Percentiles rank a stretch among this genome's conserved stretches.
phyloP scores from a whole-genome alignment of 2,888 invertebrate species.

The Nineta flava region DNA sequence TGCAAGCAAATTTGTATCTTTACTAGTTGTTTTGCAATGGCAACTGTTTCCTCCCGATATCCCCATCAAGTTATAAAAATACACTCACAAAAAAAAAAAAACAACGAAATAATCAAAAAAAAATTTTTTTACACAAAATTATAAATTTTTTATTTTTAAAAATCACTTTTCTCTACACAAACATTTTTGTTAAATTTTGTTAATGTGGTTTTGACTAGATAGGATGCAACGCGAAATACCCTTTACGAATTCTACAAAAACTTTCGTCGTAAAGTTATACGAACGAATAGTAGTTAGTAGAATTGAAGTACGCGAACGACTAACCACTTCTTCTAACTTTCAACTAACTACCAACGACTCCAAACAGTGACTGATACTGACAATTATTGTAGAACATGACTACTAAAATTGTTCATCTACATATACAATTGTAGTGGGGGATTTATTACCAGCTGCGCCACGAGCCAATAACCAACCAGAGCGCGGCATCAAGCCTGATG shows the following conservation, averaged over 20 bases:
- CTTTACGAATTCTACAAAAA: no score
- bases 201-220: background rate
- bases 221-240: no score
- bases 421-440: background rate
- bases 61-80: conserved; percentile 23
- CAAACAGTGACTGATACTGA: background rate
- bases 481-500: conserved; percentile 38
- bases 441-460: conserved; percentile 25
- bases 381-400: no score
- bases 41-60: conserved; percentile 23
- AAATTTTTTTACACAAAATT: background rate
- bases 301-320: background rate
- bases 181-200: background rate
- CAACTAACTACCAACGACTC: background rate
- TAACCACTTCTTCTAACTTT: background rate
- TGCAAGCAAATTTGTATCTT: conserved; percentile 26
- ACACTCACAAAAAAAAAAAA: background rate
- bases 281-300: no score
- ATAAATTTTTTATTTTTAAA: background rate
- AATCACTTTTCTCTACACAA: background rate
- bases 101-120: background rate
- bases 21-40: conserved; percentile 23
- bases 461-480: conserved; percentile 41
- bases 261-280: no score
- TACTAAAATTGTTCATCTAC: no score